Evolutionary conservation across 2,797 vertebrate genomes (phyloP).

Genomic region (Enteromius anoplus): DNA sequence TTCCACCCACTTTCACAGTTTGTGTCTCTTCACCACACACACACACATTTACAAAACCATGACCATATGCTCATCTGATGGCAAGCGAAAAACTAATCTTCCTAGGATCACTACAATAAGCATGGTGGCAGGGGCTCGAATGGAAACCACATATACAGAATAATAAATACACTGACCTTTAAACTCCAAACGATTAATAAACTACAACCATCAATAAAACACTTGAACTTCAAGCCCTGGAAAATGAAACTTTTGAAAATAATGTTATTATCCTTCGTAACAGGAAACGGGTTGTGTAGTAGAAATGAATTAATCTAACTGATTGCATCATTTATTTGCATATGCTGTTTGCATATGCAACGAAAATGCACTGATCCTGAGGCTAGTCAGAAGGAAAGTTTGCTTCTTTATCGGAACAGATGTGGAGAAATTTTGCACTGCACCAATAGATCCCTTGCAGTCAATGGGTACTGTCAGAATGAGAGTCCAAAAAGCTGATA

Average conservation of each 20-base stretch:
- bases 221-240: not conserved
- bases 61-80: slow-evolving; percentile 12
- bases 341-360: too few species aligned
- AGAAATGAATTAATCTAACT: not conserved
- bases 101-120: slow-evolving; percentile 13
- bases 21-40: slow-evolving; percentile 30
- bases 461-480: not conserved
- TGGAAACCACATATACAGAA: not conserved
- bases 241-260: not conserved
- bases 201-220: not conserved
- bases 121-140: not conserved
- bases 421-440: not conserved
- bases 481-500: not conserved
- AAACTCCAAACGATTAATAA: not conserved
- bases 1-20: slow-evolving; percentile 11
- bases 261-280: not conserved
- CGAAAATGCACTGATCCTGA: too few species aligned
- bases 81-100: slow-evolving; percentile 16
- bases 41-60: slow-evolving; percentile 13
- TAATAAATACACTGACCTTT: not conserved
- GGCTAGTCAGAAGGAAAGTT: too few species aligned
- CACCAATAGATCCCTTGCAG: not conserved
- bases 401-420: not conserved
- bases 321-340: not conserved
- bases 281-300: not conserved